These are phyloP conservation scores for Eurystomus glaucurus DNA, from an alignment of 2,797 vertebrate genomes.

Conservation along the genomic window DNA sequence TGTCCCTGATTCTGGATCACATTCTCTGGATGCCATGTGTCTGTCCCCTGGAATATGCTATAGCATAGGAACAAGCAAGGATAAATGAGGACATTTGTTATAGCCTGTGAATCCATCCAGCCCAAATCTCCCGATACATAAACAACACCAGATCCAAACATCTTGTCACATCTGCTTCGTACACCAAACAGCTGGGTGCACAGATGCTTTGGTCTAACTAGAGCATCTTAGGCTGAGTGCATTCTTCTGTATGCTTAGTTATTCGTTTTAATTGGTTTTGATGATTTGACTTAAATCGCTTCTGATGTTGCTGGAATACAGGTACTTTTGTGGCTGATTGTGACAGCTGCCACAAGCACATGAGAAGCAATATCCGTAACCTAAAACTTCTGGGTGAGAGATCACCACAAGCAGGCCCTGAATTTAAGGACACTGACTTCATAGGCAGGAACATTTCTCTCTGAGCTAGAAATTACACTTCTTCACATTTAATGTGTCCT, in stretches of 20 bases:
- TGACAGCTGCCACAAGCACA: neutral
- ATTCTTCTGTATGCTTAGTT: constrained; percentile 46
- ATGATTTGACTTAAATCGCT: neutral
- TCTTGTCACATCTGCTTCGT: constrained; percentile 68
- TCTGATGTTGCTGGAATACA: neutral
- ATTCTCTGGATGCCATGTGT: neutral
- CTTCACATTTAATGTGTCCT: neutral
- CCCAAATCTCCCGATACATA: neutral
- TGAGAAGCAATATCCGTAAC: neutral
- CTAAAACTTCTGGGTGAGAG: constrained; percentile 47
- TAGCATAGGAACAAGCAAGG: constrained; percentile 13
- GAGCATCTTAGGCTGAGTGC: constrained; percentile 30
- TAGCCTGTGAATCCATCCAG: constrained; percentile 38
- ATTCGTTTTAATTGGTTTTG: constrained; percentile 58
- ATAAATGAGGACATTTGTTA: constrained; percentile 48
- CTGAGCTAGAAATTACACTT: neutral
- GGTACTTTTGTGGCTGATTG: constrained; percentile 13
- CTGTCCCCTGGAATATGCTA: neutral
- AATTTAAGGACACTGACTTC: neutral
- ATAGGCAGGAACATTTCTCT: neutral
- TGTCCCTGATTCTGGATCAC: neutral
- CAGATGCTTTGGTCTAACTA: constrained; percentile 64
- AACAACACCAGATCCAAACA: constrained; percentile 59
- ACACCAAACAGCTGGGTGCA: constrained; percentile 66
- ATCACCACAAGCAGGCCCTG: neutral